Base-by-base conservation (phyloP, 2,113 vertebrate genomes). In the Chloropsis hardwickii region DNA sequence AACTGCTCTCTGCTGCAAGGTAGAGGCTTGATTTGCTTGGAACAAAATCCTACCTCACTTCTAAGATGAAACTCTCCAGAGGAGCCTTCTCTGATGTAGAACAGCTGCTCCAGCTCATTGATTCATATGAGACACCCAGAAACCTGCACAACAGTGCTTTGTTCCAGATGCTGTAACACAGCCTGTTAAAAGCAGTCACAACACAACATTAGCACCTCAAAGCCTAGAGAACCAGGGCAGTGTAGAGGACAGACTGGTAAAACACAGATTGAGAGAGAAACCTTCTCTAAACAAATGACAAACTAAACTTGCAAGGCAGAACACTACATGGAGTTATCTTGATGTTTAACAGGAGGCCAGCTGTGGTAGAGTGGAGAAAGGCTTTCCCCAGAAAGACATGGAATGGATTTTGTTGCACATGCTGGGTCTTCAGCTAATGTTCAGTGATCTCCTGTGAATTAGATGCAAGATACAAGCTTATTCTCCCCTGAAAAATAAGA, bases 31-130 rank as follows among this genome's bases (percentile, higher is more conserved):
- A 81, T 90, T 66, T 42, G 15, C 69, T 95, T 80, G 44, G 76
- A 88, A 71, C 42, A 77, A 76, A 92, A 80, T 47, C 40, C 39
- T 83, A 25, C 39, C 56, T 86, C 76, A 31, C 22, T 90, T 88
- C 79, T 82, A 88, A 69, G 22, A 42, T 13, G 9, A 85, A 27
- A 54, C 19, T 66, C 73, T 81, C 70, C n/a, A 65, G 82, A 90
- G 54, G 74, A 92, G 78, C 50, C 58, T 88, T 61, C 74, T 81
- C 54, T 94, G 88, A 60, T 88, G 47, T 77, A 50, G 67, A 92
- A 64, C 86, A 96, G 82, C 91, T 96, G 88, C 65, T 93, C 39
- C 60, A 71, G 67, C 51, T 73, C 64, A 47, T 27, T 80, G 67
- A 85, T 71, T 89, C 73, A 45, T 1, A 9, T 45, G 88, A 54